These are phyloP conservation scores for Plecotus auritus DNA, from an alignment of 2,113 vertebrate genomes.

Conservation along the genomic window DNA sequence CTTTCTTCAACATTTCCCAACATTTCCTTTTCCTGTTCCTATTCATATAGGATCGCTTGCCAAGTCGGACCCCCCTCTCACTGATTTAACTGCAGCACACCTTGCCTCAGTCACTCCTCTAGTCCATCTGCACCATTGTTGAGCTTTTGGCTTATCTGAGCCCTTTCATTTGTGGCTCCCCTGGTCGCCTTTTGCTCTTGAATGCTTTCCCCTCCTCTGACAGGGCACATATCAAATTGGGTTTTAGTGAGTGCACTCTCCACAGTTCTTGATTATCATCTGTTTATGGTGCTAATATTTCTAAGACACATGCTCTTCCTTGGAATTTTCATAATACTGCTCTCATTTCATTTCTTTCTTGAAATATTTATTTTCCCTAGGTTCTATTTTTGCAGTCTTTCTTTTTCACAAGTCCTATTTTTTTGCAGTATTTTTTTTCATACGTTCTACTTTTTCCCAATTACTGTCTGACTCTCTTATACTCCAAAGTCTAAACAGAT, in stretches of 20 bases:
- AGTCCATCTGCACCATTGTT: rapidly evolving
- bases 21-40: background rate
- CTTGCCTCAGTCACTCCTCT: background rate
- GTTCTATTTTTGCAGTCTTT: background rate
- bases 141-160: background rate
- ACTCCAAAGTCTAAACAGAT: background rate
- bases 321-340: background rate
- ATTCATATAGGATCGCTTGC: background rate
- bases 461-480: background rate
- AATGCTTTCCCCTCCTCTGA: background rate
- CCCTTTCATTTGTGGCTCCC: background rate
- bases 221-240: background rate
- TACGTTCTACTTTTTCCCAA: background rate
- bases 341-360: background rate
- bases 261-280: background rate
- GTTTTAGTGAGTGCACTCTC: background rate
- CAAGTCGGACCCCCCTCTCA: rapidly evolving
- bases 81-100: background rate
- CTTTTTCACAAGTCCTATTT: background rate
- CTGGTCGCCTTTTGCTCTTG: background rate
- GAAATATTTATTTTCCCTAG: background rate
- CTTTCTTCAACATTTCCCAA: background rate
- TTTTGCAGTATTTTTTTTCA: background rate
- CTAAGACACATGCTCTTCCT: background rate
- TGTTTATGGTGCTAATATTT: background rate